Evolutionary conservation across 2,797 vertebrate species (phyloP).

Genomic region (Pangasius sanitwongsei): DNA sequence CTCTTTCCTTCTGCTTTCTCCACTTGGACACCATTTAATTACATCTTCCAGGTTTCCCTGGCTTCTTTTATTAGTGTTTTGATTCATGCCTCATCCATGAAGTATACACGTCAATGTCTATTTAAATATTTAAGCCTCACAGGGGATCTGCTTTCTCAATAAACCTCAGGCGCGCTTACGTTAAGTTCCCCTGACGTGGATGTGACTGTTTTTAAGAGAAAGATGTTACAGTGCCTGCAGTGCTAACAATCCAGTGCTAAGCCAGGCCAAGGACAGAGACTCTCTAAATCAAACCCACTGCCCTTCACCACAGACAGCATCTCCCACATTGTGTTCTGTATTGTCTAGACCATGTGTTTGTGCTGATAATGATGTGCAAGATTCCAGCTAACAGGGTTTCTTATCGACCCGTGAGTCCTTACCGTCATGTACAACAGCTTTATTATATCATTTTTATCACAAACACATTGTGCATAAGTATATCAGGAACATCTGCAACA

Average conservation of each 20-base stretch:
- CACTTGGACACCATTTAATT: constrained; percentile 44
- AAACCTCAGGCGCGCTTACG: constrained; percentile 33
- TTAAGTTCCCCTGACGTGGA: constrained; percentile 6
- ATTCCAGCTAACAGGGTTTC: constrained; percentile 24
- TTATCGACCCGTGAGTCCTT: constrained; percentile 10
- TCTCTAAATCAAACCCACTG: not conserved
- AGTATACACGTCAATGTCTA: constrained; percentile 43
- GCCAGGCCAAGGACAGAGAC: not conserved
- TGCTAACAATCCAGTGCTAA: not conserved
- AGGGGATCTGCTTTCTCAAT: constrained; percentile 48
- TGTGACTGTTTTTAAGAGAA: not conserved
- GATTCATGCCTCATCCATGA: constrained; percentile 50
- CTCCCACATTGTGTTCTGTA: not conserved
- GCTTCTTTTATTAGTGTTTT: constrained; percentile 54
- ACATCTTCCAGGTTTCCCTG: constrained; percentile 43
- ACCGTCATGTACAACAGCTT: constrained; percentile 21
- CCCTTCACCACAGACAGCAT: not conserved
- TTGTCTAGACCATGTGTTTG: constrained; percentile 17
- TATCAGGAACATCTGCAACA: constrained; percentile 27
- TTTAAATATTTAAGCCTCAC: constrained; percentile 30
- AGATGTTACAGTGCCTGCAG: constrained; percentile 35
- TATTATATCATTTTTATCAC: constrained; percentile 28
- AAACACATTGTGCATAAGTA: constrained; percentile 27
- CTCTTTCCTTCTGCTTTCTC: constrained; percentile 26
- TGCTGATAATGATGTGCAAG: constrained; percentile 8